These are phyloP conservation scores for Oscheius sp. DNA, from an alignment of 2,888 invertebrate genomes.

Conservation along the genomic window DNA sequence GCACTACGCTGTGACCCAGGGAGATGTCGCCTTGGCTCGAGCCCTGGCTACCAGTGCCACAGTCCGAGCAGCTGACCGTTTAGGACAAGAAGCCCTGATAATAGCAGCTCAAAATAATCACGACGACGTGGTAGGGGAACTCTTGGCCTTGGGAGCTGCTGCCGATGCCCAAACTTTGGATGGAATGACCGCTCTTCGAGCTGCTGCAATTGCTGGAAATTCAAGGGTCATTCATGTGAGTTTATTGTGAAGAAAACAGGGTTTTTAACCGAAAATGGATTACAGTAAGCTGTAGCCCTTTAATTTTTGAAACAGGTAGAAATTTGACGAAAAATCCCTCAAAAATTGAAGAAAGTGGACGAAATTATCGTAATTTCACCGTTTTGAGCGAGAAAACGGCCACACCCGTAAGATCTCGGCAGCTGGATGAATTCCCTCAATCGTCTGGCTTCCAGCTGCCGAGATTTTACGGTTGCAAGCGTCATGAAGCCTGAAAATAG, in stretches of 20 bases:
- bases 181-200: conserved; percentile 80
- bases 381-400: no score
- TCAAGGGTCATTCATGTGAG: conserved; percentile 40
- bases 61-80: conserved; percentile 50
- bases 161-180: conserved; percentile 78
- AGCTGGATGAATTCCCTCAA: no score
- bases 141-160: conserved; percentile 80
- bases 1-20: conserved; percentile 57
- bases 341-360: no score
- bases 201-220: conserved; percentile 87
- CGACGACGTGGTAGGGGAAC: conserved; percentile 76
- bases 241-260: no score
- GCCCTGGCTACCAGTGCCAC: conserved; percentile 52
- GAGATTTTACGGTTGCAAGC: no score
- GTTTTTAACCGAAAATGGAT: neutral
- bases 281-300: neutral
- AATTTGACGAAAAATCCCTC: no score
- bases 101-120: conserved; percentile 55
- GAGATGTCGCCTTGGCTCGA: conserved; percentile 40
- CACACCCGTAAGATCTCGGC: no score
- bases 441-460: no score
- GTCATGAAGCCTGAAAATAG: no score
- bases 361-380: no score
- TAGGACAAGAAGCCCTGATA: conserved; percentile 56
- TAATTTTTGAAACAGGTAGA: no score